Evolutionary conservation across 2,888 invertebrate genomes (phyloP), one percentile per base, ranked within the genome.

Genomic region (Ophion costatus): DNA sequence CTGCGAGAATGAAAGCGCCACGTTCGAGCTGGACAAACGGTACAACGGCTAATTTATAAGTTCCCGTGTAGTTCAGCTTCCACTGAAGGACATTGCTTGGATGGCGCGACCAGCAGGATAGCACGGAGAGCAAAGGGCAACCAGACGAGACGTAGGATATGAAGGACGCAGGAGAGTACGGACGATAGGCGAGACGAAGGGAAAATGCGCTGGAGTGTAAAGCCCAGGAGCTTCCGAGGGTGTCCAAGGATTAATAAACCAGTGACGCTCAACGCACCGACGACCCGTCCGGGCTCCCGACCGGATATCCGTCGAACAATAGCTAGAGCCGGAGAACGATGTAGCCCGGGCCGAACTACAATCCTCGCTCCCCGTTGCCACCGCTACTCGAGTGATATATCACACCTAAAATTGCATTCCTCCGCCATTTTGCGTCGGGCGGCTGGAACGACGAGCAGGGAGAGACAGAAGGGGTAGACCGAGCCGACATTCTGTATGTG

Each of bases 201-300:
- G 57, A 83, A 84, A 86, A 83, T 83, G 77, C 83, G 81, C 74
- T 77, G 80, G 86, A 86, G 87, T 87, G 87, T 88, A 87, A 88
- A 89, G 87, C 86, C 88, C 85, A 85, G 86, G 84, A 88, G 88
- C 88, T 89, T 88, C 86, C 88, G 83, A 88, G 89, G 89, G 88
- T 89, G 88, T 89, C 89, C 88, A 84, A 87, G 89, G 91, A 91
- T 91, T 92, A 91, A 91, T 91, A 91, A 90, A 90, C 88, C 89
- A 89, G 90, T 89, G 91, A 88, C 87, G 88, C 88, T 88, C 88
- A 89, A 89, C 88, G 88, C 85, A 80, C 71, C 75, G 77, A 83
- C 80, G 74, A 64, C 75, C 78, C 59, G 80, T 85, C 83, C 83
- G 75, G 86, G 84, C 38, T 73, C 76, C 73, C 75, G 77, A 76